Evolutionary conservation across 1,140 invertebrate species (phyloP).

Genomic region (Brachionus calyciflorus): DNA sequence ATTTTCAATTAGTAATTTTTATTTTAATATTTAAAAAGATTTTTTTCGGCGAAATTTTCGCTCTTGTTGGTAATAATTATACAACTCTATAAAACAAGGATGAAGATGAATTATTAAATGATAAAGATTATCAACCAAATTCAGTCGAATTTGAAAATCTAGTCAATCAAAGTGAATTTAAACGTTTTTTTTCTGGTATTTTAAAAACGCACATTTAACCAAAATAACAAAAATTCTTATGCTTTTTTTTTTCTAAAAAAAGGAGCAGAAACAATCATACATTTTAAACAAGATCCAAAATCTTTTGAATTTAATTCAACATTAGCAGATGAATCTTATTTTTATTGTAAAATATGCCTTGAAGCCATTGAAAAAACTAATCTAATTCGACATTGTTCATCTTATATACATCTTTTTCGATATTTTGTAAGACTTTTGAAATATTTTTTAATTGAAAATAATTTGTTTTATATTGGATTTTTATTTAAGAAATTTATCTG

Average conservation of each 20-base stretch:
- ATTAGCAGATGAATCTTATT: not conserved
- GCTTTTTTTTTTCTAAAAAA: not conserved
- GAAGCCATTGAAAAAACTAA: not conserved
- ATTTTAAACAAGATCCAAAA: conserved; percentile 17
- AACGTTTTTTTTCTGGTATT: not conserved
- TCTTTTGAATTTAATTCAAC: not conserved
- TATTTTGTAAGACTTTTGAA: not conserved
- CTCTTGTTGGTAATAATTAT: no score
- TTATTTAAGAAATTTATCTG: not conserved
- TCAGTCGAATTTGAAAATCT: not conserved
- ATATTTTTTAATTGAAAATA: not conserved
- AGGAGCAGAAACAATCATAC: not conserved
- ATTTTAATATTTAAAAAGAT: no score
- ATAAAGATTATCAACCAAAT: not conserved
- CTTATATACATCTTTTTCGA: not conserved
- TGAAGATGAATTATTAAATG: not conserved
- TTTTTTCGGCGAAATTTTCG: no score
- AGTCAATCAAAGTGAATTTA: not conserved
- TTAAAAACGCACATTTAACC: not conserved
- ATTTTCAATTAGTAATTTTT: no score
- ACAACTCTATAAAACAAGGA: not conserved
- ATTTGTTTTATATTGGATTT: not conserved
- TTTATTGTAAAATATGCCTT: conserved; percentile 17
- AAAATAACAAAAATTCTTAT: no score
- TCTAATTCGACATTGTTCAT: not conserved